Conservation (phyloP, 1,140 invertebrate species). For the Polypedilum pembai region DNA sequence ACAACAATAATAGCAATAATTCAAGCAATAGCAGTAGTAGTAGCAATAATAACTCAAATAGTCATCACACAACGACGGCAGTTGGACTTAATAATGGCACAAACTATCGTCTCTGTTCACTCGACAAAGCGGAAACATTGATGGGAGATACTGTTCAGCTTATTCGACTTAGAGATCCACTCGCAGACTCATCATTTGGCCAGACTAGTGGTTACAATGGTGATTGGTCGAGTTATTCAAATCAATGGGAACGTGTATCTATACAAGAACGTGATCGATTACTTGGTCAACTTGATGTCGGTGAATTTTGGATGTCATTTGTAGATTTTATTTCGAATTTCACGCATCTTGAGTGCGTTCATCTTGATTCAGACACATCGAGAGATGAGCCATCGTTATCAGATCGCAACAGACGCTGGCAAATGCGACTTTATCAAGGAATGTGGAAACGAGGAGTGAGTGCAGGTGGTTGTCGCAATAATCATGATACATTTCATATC, state of each 20-base stretch:
- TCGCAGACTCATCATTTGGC: conserved; percentile 46
- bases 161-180: conserved; percentile 62
- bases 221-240: conserved; percentile 59
- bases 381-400: conserved; percentile 73
- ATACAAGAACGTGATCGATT: conserved; percentile 64
- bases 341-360: conserved; percentile 75
- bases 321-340: conserved; percentile 78
- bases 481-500: conserved; percentile 86
- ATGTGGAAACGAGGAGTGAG: conserved; percentile 83
- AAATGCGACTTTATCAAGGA: conserved; percentile 75
- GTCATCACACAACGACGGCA: conserved; percentile 29
- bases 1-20: conserved; percentile 4
- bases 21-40: conserved; percentile 27
- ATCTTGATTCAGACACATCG: conserved; percentile 78
- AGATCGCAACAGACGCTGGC: conserved; percentile 68
- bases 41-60: conserved; percentile 28
- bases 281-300: conserved; percentile 57
- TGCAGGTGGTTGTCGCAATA: conserved; percentile 85
- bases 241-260: conserved; percentile 69
- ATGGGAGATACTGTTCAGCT: conserved; percentile 65
- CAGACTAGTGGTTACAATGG: conserved; percentile 62
- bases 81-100: conserved; percentile 45
- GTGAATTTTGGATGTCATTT: conserved; percentile 84
- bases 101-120: conserved; percentile 70
- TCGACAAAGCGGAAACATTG: conserved; percentile 72